Base-by-base conservation (phyloP, 2,797 vertebrate genomes). In the Remorina albescens region DNA sequence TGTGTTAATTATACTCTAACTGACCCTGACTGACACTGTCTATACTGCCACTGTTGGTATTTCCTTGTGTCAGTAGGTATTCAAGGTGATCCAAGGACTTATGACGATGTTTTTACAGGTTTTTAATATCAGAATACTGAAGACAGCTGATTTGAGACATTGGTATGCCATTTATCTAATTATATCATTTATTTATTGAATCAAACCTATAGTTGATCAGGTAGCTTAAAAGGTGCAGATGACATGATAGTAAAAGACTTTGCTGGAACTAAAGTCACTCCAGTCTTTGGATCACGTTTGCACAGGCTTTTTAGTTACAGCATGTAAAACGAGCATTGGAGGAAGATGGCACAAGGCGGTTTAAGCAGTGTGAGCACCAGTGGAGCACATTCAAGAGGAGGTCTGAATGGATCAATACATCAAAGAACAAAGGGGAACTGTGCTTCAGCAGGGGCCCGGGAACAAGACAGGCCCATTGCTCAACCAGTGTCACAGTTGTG, bases 331-430 rank as follows among this genome's bases (percentile, higher is more conserved):
- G 44, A 80, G 58, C 44, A 37, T 58, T 62, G 82, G 70, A 58
- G 42, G 41, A 67, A 84, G 80, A 80, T 62, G 73, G 66, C 64
- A 68, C 50, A 58, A 71, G 79, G 81, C 67, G 72, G 80, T 78
- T 78, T 63, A 71, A 75, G 67, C 76, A 82, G 77, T 76, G 79
- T 18, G 76, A 86, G 78, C 71, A 53, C 74, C 78, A 65, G 83
- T 49, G 65, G 71, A 91, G 86, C 77, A 74, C 81, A 84, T 84
- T 76, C 32, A n/a, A 85, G 83, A 86, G 82, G 73, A 88, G 81
- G 88, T 80, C 85, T 85, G 85, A 87, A 88, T 80, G 84, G 88
- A 88, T 91, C 84, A 71, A 92, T 91, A 90, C 85, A 93, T 90
- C 84, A 84, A 86, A 84, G 89, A 91, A 90, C 90, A 91, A 91